Conservation (phyloP, 2,113 vertebrate genomes). For the Mionectes macconnelli region DNA sequence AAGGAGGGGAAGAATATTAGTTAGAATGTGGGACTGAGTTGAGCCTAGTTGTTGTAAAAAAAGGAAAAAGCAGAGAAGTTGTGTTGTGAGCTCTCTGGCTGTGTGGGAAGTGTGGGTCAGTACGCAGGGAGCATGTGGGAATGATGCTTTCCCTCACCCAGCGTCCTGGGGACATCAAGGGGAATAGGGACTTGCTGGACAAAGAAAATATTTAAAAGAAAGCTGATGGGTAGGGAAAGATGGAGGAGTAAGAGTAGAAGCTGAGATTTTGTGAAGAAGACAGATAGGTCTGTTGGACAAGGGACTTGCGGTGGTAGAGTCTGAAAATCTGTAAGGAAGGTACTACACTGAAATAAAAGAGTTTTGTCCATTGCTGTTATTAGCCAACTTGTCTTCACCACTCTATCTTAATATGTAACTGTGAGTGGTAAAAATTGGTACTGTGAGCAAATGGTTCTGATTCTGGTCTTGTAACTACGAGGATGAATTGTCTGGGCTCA, state of each 20-base stretch:
- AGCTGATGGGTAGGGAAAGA: not conserved
- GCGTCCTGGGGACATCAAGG: not conserved
- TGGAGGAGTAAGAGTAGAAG: not conserved
- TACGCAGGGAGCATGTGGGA: not conserved
- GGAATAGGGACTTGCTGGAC: not conserved
- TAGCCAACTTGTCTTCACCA: not conserved
- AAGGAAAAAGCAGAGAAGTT: not conserved
- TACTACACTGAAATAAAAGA: not conserved
- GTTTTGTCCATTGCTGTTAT: not conserved
- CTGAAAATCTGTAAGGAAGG: not conserved
- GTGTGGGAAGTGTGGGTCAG: not conserved
- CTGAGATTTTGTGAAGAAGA: not conserved
- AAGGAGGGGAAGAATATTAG: not conserved
- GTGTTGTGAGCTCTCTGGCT: not conserved
- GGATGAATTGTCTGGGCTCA: not conserved
- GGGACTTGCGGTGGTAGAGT: not conserved
- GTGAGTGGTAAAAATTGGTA: not conserved
- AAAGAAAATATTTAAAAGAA: fast-evolving
- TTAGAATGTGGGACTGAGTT: not conserved
- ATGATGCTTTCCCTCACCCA: not conserved
- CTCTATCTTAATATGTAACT: not conserved
- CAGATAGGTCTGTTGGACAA: not conserved
- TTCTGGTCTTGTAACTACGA: not conserved
- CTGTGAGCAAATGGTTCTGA: not conserved
- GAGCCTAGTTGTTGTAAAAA: not conserved